phyloP scores from a whole-genome alignment of 1,140 invertebrate genomes.

The Daktulosphaira vitifoliae region DNA sequence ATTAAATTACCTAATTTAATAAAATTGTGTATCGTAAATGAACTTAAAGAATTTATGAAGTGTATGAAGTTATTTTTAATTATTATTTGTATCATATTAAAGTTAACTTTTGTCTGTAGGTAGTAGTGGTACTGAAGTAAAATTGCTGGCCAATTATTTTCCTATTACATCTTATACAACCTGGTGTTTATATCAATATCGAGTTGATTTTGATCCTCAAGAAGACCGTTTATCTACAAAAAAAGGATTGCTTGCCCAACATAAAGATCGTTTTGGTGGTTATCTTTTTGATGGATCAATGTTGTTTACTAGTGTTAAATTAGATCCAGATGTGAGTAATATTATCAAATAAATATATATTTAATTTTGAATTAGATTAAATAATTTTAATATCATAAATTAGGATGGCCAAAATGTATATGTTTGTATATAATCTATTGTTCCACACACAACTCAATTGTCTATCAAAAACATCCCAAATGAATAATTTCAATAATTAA shows the following conservation, averaged over 20 bases:
- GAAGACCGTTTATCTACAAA: slow-evolving; percentile 57
- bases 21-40: too few species aligned
- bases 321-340: slow-evolving; percentile 28
- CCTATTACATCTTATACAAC: slow-evolving; percentile 54
- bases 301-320: slow-evolving; percentile 42
- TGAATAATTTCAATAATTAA: too few species aligned
- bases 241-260: slow-evolving; percentile 52
- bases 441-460: too few species aligned
- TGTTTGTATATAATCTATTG: too few species aligned
- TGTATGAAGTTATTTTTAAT: too few species aligned
- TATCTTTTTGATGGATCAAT: slow-evolving; percentile 50
- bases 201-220: slow-evolving; percentile 66
- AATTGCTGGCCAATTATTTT: slow-evolving; percentile 61
- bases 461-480: too few species aligned
- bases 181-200: slow-evolving; percentile 73
- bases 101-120: too few species aligned
- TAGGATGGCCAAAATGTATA: too few species aligned
- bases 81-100: too few species aligned
- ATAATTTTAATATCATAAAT: too few species aligned
- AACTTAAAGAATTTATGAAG: too few species aligned
- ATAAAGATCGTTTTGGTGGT: slow-evolving; percentile 48
- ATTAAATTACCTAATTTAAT: too few species aligned
- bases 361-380: not conserved
- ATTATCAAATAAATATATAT: not conserved
- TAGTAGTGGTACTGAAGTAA: not conserved